A percentile compares a stretch with the other conserved stretches of the same genome.
Evolutionary conservation across 1,140 invertebrate genomes (phyloP).

Genomic region (Megathymus violae): DNA sequence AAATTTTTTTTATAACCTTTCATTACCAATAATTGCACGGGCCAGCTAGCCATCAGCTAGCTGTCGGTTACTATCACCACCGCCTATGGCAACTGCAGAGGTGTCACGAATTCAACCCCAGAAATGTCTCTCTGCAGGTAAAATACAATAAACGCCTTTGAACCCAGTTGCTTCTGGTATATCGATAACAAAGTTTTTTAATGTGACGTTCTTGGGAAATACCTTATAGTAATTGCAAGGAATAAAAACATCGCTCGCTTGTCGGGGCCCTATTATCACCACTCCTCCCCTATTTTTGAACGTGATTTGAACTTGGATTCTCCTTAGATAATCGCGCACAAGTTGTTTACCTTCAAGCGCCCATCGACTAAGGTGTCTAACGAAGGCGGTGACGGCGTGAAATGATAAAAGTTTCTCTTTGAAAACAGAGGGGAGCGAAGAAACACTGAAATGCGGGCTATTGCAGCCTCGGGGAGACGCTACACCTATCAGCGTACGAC

Average conservation of each 20-base stretch:
- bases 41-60: no score
- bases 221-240: no score
- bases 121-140: no score
- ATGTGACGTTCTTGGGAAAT: no score
- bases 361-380: conserved; percentile 57
- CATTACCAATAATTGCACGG: no score
- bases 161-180: no score
- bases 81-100: no score
- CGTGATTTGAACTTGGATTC: conserved; percentile 22
- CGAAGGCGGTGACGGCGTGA: conserved; percentile 46
- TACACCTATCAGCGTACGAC: background rate
- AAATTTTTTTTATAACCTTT: no score
- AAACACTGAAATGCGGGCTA: conserved; percentile 26
- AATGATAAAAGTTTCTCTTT: conserved; percentile 56
- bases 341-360: conserved; percentile 51
- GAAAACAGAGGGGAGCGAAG: conserved; percentile 41
- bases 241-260: background rate
- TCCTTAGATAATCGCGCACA: conserved; percentile 43
- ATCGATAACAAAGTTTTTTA: no score
- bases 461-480: conserved; percentile 5
- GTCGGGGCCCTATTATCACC: background rate
- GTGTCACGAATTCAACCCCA: no score
- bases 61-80: no score
- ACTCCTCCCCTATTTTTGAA: conserved; percentile 5
- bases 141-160: no score